These are phyloP conservation scores for Diadegma fenestrale DNA, from an alignment of 2,888 invertebrate species.

Conservation along the genomic window DNA sequence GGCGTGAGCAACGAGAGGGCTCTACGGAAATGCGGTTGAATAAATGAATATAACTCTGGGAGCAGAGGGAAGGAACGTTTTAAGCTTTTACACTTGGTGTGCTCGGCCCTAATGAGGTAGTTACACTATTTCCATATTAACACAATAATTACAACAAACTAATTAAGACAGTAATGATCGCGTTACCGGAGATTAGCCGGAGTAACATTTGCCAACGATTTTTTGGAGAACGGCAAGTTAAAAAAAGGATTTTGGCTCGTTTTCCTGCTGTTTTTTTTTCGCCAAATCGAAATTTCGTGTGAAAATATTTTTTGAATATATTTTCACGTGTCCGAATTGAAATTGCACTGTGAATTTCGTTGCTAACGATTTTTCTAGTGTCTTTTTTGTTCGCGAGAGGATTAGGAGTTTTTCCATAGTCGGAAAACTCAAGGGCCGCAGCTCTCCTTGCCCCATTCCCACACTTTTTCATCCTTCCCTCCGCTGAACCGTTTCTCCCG, in stretches of 20 bases:
- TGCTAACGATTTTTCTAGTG: conserved; percentile 41
- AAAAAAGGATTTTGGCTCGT: too few species aligned
- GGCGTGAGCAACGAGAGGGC: conserved; percentile 25
- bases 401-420: conserved; percentile 32
- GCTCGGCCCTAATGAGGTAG: neutral
- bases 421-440: neutral
- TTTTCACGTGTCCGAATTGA: neutral
- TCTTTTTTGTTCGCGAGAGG: conserved; percentile 48
- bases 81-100: conserved; percentile 12
- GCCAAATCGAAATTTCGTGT: too few species aligned
- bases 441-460: conserved; percentile 9
- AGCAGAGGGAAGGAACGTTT: neutral
- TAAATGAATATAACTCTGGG: conserved; percentile 47
- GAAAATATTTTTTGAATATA: neutral
- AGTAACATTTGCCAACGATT: neutral
- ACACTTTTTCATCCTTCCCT: neutral
- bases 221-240: neutral
- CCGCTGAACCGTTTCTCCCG: neutral
- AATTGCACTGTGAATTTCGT: neutral
- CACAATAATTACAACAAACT: conserved; percentile 13
- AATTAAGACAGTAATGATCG: conserved; percentile 14
- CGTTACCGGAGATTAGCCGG: neutral
- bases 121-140: neutral
- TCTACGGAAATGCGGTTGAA: conserved; percentile 56
- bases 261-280: too few species aligned